Conservation (phyloP, 2,113 vertebrate species). For the Muntiacus reevesi region DNA sequence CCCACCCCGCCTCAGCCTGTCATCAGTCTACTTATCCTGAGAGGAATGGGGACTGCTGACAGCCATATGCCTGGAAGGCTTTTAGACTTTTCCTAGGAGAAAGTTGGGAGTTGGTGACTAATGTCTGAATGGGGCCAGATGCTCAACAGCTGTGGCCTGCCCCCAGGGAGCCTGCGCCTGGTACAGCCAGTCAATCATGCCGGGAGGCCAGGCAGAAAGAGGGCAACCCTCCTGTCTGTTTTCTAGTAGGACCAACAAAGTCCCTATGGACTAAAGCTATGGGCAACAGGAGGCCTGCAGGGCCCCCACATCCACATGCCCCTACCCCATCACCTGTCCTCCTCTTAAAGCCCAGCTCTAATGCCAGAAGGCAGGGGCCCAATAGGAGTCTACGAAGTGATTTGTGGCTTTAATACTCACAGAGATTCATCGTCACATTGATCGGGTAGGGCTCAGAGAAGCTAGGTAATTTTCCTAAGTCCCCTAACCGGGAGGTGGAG, state of each 20-base stretch:
- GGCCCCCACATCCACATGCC: accelerated
- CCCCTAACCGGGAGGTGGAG: neutral
- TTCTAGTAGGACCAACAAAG: neutral
- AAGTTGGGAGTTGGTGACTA: neutral
- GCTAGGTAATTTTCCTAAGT: neutral
- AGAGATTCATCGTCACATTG: neutral
- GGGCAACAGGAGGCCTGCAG: neutral
- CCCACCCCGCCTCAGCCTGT: neutral
- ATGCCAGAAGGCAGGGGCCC: neutral
- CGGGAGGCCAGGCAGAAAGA: neutral
- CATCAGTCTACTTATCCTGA: neutral
- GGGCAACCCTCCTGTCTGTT: neutral
- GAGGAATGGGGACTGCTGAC: neutral
- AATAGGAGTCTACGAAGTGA: neutral
- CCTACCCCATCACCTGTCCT: accelerated
- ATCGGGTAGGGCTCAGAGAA: neutral
- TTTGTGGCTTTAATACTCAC: neutral
- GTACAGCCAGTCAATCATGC: neutral
- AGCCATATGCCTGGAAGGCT: neutral
- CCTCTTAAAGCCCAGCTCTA: neutral
- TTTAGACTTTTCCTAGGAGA: neutral
- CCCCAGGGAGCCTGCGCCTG: neutral
- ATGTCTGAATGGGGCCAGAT: neutral
- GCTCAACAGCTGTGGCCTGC: neutral
- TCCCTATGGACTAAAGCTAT: neutral